A percentile compares a stretch with the other conserved stretches of the same genome.
Conservation (phyloP, 2,113 vertebrate species). For the Agapornis roseicollis region DNA sequence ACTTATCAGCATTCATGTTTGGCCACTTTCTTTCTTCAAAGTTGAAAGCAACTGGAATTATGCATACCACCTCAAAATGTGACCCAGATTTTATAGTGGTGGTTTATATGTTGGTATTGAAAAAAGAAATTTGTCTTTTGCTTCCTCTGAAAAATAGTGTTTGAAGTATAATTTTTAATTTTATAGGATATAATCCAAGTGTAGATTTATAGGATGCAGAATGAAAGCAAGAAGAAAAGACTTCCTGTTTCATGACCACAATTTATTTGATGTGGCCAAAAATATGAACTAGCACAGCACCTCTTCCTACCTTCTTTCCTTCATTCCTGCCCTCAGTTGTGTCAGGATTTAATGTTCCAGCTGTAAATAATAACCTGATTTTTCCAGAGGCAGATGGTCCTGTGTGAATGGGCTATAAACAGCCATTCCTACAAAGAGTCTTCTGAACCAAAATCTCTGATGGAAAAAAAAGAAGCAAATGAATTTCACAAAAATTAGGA, state of each 20-base stretch:
- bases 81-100: conserved; percentile 14
- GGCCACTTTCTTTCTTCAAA: conserved; percentile 34
- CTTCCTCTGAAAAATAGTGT: background rate
- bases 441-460: background rate
- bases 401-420: background rate
- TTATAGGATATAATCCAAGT: background rate
- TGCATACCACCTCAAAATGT: background rate
- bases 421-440: background rate
- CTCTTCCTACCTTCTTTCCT: conserved; percentile 1
- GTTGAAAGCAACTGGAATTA: conserved; percentile 36
- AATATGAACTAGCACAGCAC: background rate
- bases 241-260: background rate
- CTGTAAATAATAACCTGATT: background rate
- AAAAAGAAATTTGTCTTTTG: background rate
- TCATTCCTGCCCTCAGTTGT: background rate
- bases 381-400: background rate
- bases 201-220: background rate
- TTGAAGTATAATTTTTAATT: conserved; percentile 16
- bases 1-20: conserved; percentile 15
- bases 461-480: background rate
- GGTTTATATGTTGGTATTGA: background rate
- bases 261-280: conserved; percentile 1
- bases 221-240: background rate
- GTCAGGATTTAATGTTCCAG: background rate
- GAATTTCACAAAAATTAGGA: background rate